phyloP scores from a whole-genome alignment of 2,113 vertebrate species.

The Ictalurus furcatus region DNA sequence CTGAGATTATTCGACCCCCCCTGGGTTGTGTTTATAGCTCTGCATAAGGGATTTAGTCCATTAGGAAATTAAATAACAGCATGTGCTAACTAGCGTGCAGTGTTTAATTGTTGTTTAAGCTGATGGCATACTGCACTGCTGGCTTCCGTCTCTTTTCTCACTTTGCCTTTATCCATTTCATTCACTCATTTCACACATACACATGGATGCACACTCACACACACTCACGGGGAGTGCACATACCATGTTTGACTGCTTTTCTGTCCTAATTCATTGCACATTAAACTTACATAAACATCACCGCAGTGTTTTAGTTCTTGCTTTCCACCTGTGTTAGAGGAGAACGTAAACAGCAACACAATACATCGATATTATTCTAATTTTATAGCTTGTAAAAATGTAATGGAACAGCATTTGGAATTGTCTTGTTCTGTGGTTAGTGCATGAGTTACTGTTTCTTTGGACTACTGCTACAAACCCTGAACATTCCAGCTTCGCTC shows the following conservation, averaged over 20 bases:
- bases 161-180: constrained; percentile 2
- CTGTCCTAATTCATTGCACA: not conserved
- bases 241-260: not conserved
- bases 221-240: not conserved
- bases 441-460: not conserved
- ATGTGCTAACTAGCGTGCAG: constrained; percentile 31
- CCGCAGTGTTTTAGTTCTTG: constrained; percentile 1
- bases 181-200: not conserved
- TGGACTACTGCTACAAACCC: not conserved
- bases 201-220: constrained; percentile 1
- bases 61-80: constrained; percentile 48
- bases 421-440: not conserved
- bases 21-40: constrained; percentile 22
- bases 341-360: not conserved
- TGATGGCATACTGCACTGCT: constrained; percentile 17
- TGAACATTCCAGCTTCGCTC: constrained; percentile 21
- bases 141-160: constrained; percentile 15
- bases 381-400: constrained; percentile 3
- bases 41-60: constrained; percentile 40
- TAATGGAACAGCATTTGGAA: constrained; percentile 5
- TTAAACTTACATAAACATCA: constrained; percentile 17
- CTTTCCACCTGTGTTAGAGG: too few species aligned
- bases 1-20: constrained; percentile 18
- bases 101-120: constrained; percentile 44
- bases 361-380: not conserved